Evolutionary conservation across 2,113 vertebrate species (phyloP).

Genomic region (Apaloderma vittatum): DNA sequence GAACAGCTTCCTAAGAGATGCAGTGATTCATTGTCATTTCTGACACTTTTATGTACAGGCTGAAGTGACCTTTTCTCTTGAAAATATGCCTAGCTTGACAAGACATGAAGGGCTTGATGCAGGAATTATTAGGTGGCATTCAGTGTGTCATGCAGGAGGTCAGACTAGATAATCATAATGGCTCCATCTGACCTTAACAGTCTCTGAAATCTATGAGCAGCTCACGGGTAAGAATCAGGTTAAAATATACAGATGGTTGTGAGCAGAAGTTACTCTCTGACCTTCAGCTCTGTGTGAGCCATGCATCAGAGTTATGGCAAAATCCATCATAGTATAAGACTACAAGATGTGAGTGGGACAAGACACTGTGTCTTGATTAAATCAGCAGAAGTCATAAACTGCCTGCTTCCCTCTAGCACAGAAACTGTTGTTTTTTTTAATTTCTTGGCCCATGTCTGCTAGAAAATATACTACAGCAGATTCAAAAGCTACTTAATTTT

Average conservation of each 20-base stretch:
- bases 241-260: neutral
- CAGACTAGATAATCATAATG: neutral
- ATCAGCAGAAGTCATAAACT: neutral
- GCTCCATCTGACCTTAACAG: neutral
- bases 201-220: neutral
- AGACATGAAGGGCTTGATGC: neutral
- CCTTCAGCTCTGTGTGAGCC: neutral
- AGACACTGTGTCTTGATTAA: neutral
- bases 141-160: neutral
- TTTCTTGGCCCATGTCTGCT: neutral
- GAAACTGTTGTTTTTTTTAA: neutral
- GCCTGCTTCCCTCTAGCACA: neutral
- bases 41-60: neutral
- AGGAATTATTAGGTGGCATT: neutral
- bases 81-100: neutral
- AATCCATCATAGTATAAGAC: neutral
- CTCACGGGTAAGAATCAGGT: neutral
- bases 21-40: neutral
- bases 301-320: neutral
- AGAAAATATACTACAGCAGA: neutral
- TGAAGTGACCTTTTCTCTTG: neutral
- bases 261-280: neutral
- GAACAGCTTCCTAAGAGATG: neutral
- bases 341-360: neutral
- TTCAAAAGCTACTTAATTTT: neutral